Evolutionary conservation across 2,113 vertebrate genomes (phyloP), one percentile per base, ranked within the genome.

Genomic region (Barnardius zonarius): DNA sequence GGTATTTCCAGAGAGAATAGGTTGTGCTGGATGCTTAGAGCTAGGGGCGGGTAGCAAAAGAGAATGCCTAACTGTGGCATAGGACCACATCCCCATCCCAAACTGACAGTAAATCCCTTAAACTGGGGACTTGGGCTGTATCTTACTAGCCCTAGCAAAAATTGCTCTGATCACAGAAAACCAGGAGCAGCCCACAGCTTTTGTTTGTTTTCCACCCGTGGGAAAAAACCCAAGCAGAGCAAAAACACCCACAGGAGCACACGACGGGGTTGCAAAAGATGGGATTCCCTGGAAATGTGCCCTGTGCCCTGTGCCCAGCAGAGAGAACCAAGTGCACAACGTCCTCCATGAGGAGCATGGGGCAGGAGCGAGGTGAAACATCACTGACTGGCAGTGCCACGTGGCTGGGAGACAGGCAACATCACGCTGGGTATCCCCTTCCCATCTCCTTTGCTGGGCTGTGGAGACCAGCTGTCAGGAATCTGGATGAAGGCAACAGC

Each of bases 211-310:
- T 66, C 59, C n/a, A 23, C 16, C 28, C n/a, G 10, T 1, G 4
- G 43, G 17, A 28, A 48, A 52, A 59, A 83, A 59, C 1, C 4
- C 14, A 66, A n/a, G 15, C 41, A 55, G 52, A 61, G 18, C 3
- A 20, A 54, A 44, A 85, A 64, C 14, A 90, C 10, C 19, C 5
- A 1, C 78, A 72, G 7, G 8, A 14, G 14, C n/a, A 37, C 23
- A n/a, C 0, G 4, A 28, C 1, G 1, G 8, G 7, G 4, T 4
- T 52, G 24, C 30, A 82, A 73, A 88, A 46, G 14, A 16, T 48
- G 27, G 0, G 0, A 28, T 57, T 41, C 31, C n/a, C 52, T 44
- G 27, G 27, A 70, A 83, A 76, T 0, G 0, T 13, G 10, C 22
- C 63, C 48, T 0, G 0, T 13, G 10, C 22, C 63, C 48, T 37